phyloP scores from a whole-genome alignment of 2,888 invertebrate species.

The Brassicogethes aeneus region DNA sequence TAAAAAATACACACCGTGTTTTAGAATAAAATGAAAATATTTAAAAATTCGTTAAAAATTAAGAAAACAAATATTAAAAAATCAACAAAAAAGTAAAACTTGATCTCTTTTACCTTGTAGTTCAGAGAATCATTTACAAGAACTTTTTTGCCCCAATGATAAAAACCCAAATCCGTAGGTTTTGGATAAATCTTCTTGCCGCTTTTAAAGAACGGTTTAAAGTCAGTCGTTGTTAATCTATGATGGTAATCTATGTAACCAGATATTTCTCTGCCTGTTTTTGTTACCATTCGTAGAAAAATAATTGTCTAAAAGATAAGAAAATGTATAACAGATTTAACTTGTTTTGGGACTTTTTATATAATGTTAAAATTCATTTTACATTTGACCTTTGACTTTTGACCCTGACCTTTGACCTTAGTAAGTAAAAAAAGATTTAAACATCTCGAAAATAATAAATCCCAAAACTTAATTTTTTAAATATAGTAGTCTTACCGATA shows the following conservation, averaged over 20 bases:
- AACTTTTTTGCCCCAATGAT: conserved; percentile 66
- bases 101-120: conserved; percentile 66
- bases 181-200: conserved; percentile 55
- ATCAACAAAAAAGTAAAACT: too few relatives aligned
- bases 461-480: background rate
- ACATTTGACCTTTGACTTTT: background rate
- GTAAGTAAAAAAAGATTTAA: background rate
- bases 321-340: background rate
- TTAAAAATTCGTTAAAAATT: too few relatives aligned
- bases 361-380: too few relatives aligned
- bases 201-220: conserved; percentile 63
- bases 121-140: conserved; percentile 67
- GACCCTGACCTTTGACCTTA: background rate
- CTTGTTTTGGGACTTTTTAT: too few relatives aligned
- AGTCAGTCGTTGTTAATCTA: conserved; percentile 61
- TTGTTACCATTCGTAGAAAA: conserved; percentile 48
- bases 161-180: conserved; percentile 65
- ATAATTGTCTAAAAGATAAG: conserved; percentile 63
- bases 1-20: too few relatives aligned
- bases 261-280: conserved; percentile 46
- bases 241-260: conserved; percentile 78
- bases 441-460: background rate
- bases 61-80: too few relatives aligned
- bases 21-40: too few relatives aligned
- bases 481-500: conserved; percentile 46